Percentiles rank a stretch among this genome's conserved stretches.
phyloP scores from a whole-genome alignment of 92 coral and sea anemone genomes.

The Palythoa heliodiscus region DNA sequence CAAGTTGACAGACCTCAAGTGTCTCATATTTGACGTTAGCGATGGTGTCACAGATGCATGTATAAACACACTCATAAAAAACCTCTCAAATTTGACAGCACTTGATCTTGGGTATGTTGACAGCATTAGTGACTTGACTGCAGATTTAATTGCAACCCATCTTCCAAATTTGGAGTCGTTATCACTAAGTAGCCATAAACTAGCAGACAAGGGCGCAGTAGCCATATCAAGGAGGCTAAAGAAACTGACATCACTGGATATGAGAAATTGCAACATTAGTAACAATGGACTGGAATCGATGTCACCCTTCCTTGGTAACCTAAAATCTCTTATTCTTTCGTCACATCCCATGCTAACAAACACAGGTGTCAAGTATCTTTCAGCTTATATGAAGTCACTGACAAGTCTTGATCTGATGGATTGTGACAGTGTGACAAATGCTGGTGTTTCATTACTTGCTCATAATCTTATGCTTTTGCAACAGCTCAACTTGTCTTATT shows the following conservation, averaged over 20 bases:
- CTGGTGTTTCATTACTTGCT: slow-evolving; percentile 80
- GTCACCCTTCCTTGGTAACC: slow-evolving; percentile 64
- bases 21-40: slow-evolving; percentile 77
- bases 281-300: slow-evolving; percentile 77
- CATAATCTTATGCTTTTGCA: slow-evolving; percentile 65
- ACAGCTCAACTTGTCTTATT: slow-evolving; percentile 84
- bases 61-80: slow-evolving; percentile 67
- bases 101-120: slow-evolving; percentile 88
- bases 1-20: slow-evolving; percentile 65
- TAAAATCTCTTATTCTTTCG: slow-evolving; percentile 74
- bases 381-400: slow-evolving; percentile 74
- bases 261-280: slow-evolving; percentile 81
- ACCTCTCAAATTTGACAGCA: slow-evolving; percentile 67
- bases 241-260: slow-evolving; percentile 76
- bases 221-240: slow-evolving; percentile 73
- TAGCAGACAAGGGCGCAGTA: slow-evolving; percentile 72
- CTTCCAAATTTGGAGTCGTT: slow-evolving; percentile 76
- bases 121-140: slow-evolving; percentile 78
- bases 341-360: slow-evolving; percentile 84
- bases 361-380: slow-evolving; percentile 76
- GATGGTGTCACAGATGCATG: slow-evolving; percentile 80
- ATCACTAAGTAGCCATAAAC: slow-evolving; percentile 81
- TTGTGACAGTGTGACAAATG: slow-evolving; percentile 79
- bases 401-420: slow-evolving; percentile 91
- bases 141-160: slow-evolving; percentile 65